Conservation (phyloP, 2,113 vertebrate genomes). For the Archocentrus centrarchus region DNA sequence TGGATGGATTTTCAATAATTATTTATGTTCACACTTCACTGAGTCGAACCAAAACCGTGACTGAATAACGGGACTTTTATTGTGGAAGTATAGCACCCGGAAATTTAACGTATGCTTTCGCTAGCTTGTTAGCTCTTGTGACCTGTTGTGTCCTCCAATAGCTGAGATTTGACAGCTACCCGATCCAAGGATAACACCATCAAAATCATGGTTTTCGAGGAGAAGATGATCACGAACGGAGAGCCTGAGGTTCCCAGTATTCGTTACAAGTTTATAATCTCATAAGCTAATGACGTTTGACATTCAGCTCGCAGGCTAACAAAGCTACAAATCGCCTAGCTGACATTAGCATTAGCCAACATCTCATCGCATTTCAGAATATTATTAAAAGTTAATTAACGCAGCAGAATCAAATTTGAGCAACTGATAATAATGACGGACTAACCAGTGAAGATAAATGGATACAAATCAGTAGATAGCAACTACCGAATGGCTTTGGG, state of each 20-base stretch:
- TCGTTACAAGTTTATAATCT: neutral
- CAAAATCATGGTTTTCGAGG: slow-evolving; percentile 77
- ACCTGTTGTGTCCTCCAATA: slow-evolving; percentile 69
- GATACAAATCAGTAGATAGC: neutral
- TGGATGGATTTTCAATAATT: neutral
- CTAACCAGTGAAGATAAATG: neutral
- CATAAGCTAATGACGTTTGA: neutral
- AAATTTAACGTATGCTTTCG: neutral
- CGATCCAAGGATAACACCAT: slow-evolving; percentile 9
- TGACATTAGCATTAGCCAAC: slow-evolving; percentile 33
- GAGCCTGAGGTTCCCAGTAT: slow-evolving; percentile 77
- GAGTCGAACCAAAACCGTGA: no score
- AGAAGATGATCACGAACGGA: slow-evolving; percentile 79
- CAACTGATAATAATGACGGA: neutral
- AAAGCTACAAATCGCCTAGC: slow-evolving; percentile 7
- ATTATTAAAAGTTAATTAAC: neutral
- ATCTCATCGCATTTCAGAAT: neutral
- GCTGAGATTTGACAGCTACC: neutral
- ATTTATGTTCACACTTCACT: neutral
- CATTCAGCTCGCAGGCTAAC: slow-evolving; percentile 3
- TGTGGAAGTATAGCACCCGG: slow-evolving; percentile 35
- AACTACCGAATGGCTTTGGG: neutral
- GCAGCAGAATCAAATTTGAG: neutral
- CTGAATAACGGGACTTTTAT: neutral
- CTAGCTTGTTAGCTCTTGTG: neutral